These are phyloP conservation scores for Meriones unguiculatus DNA, from an alignment of 2,113 vertebrate species.

Conservation along the genomic window DNA sequence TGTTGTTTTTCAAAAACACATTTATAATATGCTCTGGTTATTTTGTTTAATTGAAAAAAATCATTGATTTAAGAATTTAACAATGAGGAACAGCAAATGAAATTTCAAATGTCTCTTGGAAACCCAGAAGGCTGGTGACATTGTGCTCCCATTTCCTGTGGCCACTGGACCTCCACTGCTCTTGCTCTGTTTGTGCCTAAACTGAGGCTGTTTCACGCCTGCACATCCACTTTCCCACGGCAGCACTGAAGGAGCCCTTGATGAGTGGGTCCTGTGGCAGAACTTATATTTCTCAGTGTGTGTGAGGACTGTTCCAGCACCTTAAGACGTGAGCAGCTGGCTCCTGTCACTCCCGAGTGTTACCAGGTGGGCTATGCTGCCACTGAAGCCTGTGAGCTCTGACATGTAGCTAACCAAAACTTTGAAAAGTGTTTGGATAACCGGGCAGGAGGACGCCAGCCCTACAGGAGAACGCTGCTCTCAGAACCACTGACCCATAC, in stretches of 20 bases:
- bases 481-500: background rate
- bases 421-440: background rate
- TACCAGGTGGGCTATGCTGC: background rate
- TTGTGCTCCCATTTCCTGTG: background rate
- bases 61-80: background rate
- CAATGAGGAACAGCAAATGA: background rate
- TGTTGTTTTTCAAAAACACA: no score
- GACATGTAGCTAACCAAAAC: slow-evolving; percentile 17
- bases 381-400: slow-evolving; percentile 23
- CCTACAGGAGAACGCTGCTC: background rate
- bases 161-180: background rate
- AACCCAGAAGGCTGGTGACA: background rate
- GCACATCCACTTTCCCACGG: background rate
- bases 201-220: background rate
- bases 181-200: background rate
- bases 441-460: slow-evolving; percentile 32
- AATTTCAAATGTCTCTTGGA: slow-evolving; percentile 48
- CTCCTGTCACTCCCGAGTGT: background rate
- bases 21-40: background rate
- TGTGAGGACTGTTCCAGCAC: background rate
- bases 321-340: background rate
- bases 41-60: background rate
- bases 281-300: background rate
- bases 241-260: background rate
- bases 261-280: background rate